These are phyloP conservation scores for Drosophila nikananu DNA, from an alignment of 1,140 invertebrate species.

Conservation along the genomic window DNA sequence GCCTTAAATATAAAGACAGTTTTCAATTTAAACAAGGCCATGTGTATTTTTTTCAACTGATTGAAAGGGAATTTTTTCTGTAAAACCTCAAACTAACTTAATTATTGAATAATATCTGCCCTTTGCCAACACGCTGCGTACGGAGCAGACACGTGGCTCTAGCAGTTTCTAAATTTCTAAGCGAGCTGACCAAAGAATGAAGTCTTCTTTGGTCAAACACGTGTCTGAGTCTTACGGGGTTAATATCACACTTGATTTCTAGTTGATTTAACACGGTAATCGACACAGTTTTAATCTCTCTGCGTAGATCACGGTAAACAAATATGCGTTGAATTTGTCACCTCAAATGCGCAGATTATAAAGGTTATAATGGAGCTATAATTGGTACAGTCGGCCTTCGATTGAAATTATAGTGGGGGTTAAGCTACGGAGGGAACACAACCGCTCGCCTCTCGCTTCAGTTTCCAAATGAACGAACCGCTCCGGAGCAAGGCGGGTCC, in stretches of 20 bases:
- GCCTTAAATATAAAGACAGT: constrained; percentile 46
- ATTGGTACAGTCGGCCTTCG: constrained; percentile 56
- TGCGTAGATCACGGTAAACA: constrained; percentile 84
- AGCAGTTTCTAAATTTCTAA: not conserved
- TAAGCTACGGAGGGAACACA: constrained; percentile 36
- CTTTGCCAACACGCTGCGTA: constrained; percentile 27
- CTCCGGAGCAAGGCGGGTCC: constrained; percentile 25
- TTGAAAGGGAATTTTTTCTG: not conserved
- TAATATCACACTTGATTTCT: constrained; percentile 79
- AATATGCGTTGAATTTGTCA: constrained; percentile 79
- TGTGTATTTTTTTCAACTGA: constrained; percentile 3
- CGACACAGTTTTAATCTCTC: constrained; percentile 83
- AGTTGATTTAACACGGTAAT: constrained; percentile 85
- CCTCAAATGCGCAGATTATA: constrained; percentile 84
- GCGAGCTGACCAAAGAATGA: constrained; percentile 17
- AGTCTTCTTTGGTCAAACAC: constrained; percentile 46
- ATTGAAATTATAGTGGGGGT: constrained; percentile 9
- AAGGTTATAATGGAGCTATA: constrained; percentile 29
- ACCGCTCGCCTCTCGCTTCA: constrained; percentile 44
- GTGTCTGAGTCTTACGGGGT: constrained; percentile 84
- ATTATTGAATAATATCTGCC: not conserved
- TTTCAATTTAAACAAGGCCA: not conserved
- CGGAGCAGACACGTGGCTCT: constrained; percentile 56
- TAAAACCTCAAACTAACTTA: constrained; percentile 18
- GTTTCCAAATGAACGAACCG: constrained; percentile 56